These are phyloP conservation scores for Halichoeres trimaculatus DNA, from an alignment of 2,113 vertebrate genomes.

Conservation along the genomic window DNA sequence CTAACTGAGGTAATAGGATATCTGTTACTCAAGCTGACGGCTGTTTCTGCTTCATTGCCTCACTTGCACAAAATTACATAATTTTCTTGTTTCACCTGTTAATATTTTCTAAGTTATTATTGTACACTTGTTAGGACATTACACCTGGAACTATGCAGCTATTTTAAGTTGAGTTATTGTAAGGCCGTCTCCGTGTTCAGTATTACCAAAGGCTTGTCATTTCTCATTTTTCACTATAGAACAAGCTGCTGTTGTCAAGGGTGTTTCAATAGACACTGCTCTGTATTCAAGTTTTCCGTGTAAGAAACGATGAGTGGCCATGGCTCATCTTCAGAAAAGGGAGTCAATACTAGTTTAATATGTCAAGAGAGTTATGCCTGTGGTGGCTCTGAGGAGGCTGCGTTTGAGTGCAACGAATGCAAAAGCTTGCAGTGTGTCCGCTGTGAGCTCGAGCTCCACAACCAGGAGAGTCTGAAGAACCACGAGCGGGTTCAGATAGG, in stretches of 20 bases:
- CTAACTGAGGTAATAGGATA: conserved; percentile 23
- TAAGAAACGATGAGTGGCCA: conserved; percentile 89
- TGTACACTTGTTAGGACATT: background rate
- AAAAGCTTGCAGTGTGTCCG: conserved; percentile 89
- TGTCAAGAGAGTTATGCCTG: conserved; percentile 95
- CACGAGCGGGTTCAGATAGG: conserved; percentile 88
- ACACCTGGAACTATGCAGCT: conserved; percentile 44
- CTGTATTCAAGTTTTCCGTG: conserved; percentile 35
- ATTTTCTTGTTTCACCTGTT: conserved; percentile 9
- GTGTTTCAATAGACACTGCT: conserved; percentile 48
- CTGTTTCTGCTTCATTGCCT: conserved; percentile 19
- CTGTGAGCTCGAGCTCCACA: conserved; percentile 90
- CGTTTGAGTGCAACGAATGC: conserved; percentile 92
- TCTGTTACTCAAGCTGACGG: conserved; percentile 29
- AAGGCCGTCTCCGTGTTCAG: conserved; percentile 15
- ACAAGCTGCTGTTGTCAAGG: conserved; percentile 47
- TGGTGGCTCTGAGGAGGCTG: conserved; percentile 90
- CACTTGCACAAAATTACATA: conserved; percentile 26
- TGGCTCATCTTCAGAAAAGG: conserved; percentile 87
- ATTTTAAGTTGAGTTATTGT: conserved; percentile 32
- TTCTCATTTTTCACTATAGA: conserved; percentile 23
- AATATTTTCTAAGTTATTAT: background rate
- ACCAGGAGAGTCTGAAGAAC: conserved; percentile 86
- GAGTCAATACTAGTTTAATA: conserved; percentile 86
- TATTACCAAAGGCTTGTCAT: conserved; percentile 26